Evolutionary conservation across 2,888 invertebrate species (phyloP).

Genomic region (Eurytoma adleriae): DNA sequence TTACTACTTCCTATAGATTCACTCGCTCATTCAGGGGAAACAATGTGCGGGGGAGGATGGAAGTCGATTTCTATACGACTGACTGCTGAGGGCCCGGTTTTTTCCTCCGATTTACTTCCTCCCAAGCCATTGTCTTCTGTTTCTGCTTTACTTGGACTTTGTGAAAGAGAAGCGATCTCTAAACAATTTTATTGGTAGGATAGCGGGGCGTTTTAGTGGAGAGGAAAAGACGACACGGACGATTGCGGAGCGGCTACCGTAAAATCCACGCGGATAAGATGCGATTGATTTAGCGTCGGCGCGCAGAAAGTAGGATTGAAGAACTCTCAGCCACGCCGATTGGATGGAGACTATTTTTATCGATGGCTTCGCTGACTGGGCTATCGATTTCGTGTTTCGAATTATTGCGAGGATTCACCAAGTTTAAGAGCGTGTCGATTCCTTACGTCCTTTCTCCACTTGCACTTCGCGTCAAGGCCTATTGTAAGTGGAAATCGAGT

Average conservation of each 20-base stretch:
- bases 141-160: neutral
- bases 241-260: conserved; percentile 3
- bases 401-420: neutral
- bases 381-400: conserved; percentile 5
- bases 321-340: neutral
- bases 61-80: neutral
- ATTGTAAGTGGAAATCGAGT: too few species aligned
- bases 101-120: neutral
- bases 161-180: conserved; percentile 16
- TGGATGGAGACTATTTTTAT: conserved; percentile 3
- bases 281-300: conserved; percentile 18
- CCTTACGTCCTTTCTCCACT: too few species aligned
- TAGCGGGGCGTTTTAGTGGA: neutral
- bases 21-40: conserved; percentile 23
- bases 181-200: conserved; percentile 34
- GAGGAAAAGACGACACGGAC: neutral
- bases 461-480: too few species aligned
- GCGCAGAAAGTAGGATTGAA: neutral
- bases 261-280: conserved; percentile 10
- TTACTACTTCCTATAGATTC: conserved; percentile 34
- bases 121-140: too few species aligned
- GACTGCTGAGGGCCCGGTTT: neutral
- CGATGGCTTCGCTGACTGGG: neutral
- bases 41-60: conserved; percentile 8
- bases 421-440: too few species aligned